phyloP scores from a whole-genome alignment of 2,888 invertebrate species.

The Miltochrista miniata region DNA sequence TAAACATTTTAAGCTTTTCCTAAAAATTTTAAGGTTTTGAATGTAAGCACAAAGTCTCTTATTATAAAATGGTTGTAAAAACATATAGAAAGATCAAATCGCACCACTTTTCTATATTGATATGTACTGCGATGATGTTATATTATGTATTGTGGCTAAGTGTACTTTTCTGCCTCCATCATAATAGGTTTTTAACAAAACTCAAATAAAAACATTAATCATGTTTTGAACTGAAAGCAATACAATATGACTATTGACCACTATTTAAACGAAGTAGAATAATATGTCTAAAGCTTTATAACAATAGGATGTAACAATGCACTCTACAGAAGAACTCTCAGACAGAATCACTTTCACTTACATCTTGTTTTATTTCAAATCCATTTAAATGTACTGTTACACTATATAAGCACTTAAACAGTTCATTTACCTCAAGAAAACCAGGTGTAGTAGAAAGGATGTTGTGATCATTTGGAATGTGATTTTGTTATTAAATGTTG shows the following conservation, averaged over 20 bases:
- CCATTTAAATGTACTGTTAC: slow-evolving; percentile 27
- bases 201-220: no score
- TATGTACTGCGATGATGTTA: no score
- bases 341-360: slow-evolving; percentile 30
- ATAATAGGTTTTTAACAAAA: no score
- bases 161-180: no score
- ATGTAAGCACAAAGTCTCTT: no score
- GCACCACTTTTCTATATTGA: no score
- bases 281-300: background rate
- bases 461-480: background rate
- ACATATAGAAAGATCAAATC: no score
- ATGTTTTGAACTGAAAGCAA: background rate
- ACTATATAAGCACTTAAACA: slow-evolving; percentile 17
- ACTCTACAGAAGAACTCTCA: slow-evolving; percentile 1
- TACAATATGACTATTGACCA: background rate
- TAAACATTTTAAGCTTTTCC: no score
- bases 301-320: slow-evolving; percentile 4
- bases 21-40: no score
- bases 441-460: background rate
- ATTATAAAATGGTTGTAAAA: no score
- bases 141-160: no score
- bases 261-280: background rate
- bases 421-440: slow-evolving; percentile 26
- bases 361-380: slow-evolving; percentile 20
- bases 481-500: background rate